Base-by-base conservation (phyloP, 2,113 vertebrate genomes). In the Argyrosomus japonicus region DNA sequence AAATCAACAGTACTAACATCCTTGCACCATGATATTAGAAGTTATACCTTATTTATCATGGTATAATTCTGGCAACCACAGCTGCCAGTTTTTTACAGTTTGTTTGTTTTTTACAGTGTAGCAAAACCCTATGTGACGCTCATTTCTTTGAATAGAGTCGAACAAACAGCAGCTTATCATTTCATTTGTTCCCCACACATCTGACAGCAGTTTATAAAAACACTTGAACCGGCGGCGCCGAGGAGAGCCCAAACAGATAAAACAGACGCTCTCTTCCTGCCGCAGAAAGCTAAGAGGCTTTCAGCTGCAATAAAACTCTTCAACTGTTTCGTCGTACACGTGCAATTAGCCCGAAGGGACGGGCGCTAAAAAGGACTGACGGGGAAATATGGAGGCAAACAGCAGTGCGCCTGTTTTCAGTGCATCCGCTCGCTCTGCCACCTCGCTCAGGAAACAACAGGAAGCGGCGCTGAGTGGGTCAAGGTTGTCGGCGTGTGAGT, bases 391-490 rank as follows among this genome's bases (percentile, higher is more conserved):
- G 75, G 64, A 77, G 82, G 72, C 71, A 61, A 86, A 84, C 83
- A 81, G 73, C 65, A 56, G 68, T 3, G 25, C 45, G 77, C 23
- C 64, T 43, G 68, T 72, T 80, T 47, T 56, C 32, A 54, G 65
- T 11, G 67, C 75, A 70, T 74, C 88, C 76, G 68, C 76, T 69
- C 57, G 15, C 80, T 61, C 68, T n/a, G 63, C 68, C 79, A 72
- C 86, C 70, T 81, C 75, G 13, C 54, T 65, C 62, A 63, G 86
- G 77, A 77, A 90, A 80, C 87, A 88, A 90, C 87, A 90, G 87
- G 89, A 88, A 85, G 83, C 63, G 1, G 83, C 50, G 6, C 51
- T 0, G 53, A 84, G 81, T 73, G 79, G 87, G 85, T 86, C 89
- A 85, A 79, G 86, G 83, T 29, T 48, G 29, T 43, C 51, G 3